A percentile compares a stretch with the other conserved stretches of the same genome.
Conservation (phyloP, 2,113 vertebrate genomes). For the Aviceda subcristata region DNA sequence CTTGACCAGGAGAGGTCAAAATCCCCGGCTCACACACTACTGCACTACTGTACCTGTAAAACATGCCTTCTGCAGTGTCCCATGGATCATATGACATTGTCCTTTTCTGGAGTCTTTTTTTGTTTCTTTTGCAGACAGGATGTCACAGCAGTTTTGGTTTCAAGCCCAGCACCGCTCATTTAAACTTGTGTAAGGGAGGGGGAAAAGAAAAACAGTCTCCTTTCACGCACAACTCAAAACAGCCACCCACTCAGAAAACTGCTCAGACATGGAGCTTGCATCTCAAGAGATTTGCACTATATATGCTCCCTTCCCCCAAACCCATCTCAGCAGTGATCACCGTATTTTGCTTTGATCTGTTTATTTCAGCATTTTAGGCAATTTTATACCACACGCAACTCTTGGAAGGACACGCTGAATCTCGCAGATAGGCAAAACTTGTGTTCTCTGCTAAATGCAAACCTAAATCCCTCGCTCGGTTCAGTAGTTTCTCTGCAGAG, state of each 20-base stretch:
- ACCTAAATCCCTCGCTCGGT: background rate
- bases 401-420: background rate
- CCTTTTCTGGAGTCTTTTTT: background rate
- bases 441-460: background rate
- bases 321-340: background rate
- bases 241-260: conserved; percentile 12
- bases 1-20: background rate
- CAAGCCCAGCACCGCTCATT: background rate
- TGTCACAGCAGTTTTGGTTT: background rate
- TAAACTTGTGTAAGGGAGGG: background rate
- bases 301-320: background rate
- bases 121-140: background rate
- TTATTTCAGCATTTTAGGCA: background rate
- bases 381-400: background rate
- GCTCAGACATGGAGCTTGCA: background rate
- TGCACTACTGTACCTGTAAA: background rate
- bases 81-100: background rate
- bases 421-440: background rate
- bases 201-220: background rate
- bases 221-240: background rate
- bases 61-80: background rate
- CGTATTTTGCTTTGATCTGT: background rate
- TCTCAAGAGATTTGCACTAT: background rate
- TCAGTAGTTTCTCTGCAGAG: background rate
- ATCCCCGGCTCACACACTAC: background rate